Percentiles rank a stretch among this genome's conserved stretches.
These are phyloP conservation scores for Julus scanicus DNA, from an alignment of 2,888 invertebrate species.

Conservation along the genomic window DNA sequence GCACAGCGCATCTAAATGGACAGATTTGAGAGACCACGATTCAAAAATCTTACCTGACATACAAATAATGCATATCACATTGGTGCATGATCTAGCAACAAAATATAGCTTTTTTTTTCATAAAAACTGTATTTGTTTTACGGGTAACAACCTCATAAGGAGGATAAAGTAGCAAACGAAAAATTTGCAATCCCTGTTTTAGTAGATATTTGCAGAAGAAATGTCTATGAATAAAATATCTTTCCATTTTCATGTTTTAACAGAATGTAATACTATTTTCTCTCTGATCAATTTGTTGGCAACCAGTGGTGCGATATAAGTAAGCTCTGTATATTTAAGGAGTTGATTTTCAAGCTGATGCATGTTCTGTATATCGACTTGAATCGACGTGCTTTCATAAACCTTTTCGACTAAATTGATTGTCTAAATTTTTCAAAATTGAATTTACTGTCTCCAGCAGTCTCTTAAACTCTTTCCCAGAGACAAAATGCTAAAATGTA, in stretches of 20 bases:
- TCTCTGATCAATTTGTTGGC: neutral
- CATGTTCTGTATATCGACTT: conserved; percentile 4
- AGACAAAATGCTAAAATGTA: conserved; percentile 13
- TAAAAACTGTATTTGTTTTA: neutral
- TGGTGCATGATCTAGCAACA: conserved; percentile 3
- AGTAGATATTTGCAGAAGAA: neutral
- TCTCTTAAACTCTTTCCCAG: conserved; percentile 18
- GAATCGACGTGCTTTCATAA: conserved; percentile 7
- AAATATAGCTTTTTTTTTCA: neutral
- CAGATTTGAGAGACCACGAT: neutral
- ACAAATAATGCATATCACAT: neutral
- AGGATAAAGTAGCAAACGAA: neutral
- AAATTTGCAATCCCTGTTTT: neutral
- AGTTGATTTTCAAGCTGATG: conserved; percentile 4
- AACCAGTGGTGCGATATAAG: neutral
- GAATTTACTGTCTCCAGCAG: conserved; percentile 26
- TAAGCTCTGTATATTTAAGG: neutral
- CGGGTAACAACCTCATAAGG: neutral
- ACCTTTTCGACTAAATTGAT: conserved; percentile 35
- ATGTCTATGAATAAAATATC: conserved; percentile 16
- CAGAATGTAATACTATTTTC: neutral
- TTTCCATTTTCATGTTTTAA: neutral
- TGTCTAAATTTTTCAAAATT: conserved; percentile 25
- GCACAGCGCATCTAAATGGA: conserved; percentile 4
- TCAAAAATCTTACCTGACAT: neutral